Percentiles rank a stretch among this genome's conserved stretches.
Conservation (phyloP, 92 coral and sea anemone species). For the Parazoanthus darwini region DNA sequence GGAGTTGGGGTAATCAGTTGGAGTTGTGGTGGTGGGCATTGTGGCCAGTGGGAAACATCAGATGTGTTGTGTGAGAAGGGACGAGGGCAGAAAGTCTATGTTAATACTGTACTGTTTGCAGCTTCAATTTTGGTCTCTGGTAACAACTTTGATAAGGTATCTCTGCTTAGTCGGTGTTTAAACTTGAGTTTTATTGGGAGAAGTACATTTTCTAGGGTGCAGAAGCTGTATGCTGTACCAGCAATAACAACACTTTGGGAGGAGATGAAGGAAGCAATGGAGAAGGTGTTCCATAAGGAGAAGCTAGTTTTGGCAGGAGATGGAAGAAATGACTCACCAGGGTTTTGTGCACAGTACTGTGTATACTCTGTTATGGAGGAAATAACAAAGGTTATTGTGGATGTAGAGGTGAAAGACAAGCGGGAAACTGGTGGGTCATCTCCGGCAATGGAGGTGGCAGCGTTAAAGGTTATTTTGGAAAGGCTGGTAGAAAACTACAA, state of each 20-base stretch:
- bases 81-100: not conserved
- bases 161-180: slow-evolving; percentile 20
- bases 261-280: slow-evolving; percentile 26
- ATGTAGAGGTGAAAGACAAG: slow-evolving; percentile 49
- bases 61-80: too few species aligned
- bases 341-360: slow-evolving; percentile 46
- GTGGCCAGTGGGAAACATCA: not conserved
- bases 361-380: slow-evolving; percentile 44
- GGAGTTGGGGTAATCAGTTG: slow-evolving; percentile 37
- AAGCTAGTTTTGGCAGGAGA: slow-evolving; percentile 37
- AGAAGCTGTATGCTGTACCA: slow-evolving; percentile 21
- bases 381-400: slow-evolving; percentile 40
- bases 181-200: slow-evolving; percentile 5
- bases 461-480: slow-evolving; percentile 39
- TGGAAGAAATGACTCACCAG: slow-evolving; percentile 46
- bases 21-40: slow-evolving; percentile 52
- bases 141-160: slow-evolving; percentile 27
- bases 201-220: slow-evolving; percentile 28
- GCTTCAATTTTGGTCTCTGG: slow-evolving; percentile 43
- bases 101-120: slow-evolving; percentile 49
- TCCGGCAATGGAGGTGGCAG: slow-evolving; percentile 53
- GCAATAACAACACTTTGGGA: slow-evolving; percentile 17
- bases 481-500: slow-evolving; percentile 28
- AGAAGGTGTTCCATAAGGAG: slow-evolving; percentile 5
- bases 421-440: slow-evolving; percentile 45